A percentile compares a stretch with the other conserved stretches of the same genome.
phyloP scores from a whole-genome alignment of 30 jellyfish, hydroid and myxozoan species.

The Rhopilema esculentum region DNA sequence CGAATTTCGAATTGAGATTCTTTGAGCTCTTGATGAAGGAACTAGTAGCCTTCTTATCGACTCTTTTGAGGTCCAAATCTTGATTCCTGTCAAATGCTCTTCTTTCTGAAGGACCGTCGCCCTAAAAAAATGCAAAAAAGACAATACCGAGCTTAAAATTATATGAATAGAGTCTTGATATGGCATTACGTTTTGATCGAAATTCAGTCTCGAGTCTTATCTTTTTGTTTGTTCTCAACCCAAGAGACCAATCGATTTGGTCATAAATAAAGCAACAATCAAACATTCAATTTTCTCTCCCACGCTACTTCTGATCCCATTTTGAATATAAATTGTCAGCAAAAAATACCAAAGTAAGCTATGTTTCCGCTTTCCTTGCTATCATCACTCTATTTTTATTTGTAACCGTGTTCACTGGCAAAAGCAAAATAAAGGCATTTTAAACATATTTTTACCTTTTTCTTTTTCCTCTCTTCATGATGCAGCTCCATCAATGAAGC shows the following conservation, averaged over 20 bases:
- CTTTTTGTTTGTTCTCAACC: not conserved
- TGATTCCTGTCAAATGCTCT: conserved; percentile 76
- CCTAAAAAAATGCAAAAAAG: conserved; percentile 42
- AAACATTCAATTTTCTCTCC: no score
- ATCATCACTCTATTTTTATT: no score
- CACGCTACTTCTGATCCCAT: no score
- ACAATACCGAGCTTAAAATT: not conserved
- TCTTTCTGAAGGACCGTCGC: conserved; percentile 65
- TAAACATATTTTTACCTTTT: not conserved
- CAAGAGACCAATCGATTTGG: not conserved
- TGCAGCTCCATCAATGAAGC: conserved; percentile 82
- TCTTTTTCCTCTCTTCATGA: conserved; percentile 76
- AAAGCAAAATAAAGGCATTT: no score
- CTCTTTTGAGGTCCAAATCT: conserved; percentile 63
- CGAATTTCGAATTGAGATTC: conserved; percentile 58
- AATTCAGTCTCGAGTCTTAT: no score
- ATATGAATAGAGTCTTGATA: no score
- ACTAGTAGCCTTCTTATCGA: conserved; percentile 60
- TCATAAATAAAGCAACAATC: no score
- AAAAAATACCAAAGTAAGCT: no score
- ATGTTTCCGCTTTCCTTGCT: no score
- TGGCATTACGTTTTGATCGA: no score
- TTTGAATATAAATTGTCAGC: no score
- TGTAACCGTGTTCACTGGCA: no score
- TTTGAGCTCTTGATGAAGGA: conserved; percentile 67